phyloP scores from a whole-genome alignment of 2,797 vertebrate species.

The Leucoraja ocellata region DNA sequence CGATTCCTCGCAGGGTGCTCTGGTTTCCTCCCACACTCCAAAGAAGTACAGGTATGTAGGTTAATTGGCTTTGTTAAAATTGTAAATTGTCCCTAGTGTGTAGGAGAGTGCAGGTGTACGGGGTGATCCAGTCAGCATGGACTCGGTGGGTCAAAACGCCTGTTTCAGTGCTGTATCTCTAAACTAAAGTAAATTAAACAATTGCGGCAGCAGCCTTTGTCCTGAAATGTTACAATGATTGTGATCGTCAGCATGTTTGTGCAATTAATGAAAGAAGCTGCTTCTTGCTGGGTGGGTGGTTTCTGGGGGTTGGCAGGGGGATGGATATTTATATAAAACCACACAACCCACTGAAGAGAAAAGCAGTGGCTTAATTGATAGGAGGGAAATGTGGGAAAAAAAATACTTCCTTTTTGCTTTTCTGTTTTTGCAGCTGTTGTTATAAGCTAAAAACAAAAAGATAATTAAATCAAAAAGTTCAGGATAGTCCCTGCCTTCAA shows the following conservation, averaged over 20 bases:
- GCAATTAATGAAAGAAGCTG: constrained; percentile 25
- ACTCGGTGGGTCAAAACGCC: too few species aligned
- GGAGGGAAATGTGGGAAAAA: constrained; percentile 9
- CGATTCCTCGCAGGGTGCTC: too few species aligned
- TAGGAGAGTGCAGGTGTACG: too few species aligned
- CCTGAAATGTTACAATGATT: neutral
- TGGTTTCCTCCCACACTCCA: too few species aligned
- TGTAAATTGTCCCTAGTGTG: too few species aligned
- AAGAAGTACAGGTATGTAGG: too few species aligned
- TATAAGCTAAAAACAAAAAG: constrained; percentile 31
- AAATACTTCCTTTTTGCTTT: constrained; percentile 35
- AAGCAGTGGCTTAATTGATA: constrained; percentile 33
- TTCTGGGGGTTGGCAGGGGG: neutral
- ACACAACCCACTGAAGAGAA: neutral
- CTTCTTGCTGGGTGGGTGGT: neutral
- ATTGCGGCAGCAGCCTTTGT: neutral
- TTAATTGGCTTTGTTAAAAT: too few species aligned
- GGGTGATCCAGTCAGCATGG: too few species aligned
- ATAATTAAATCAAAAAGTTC: constrained; percentile 35
- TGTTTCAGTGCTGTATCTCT: too few species aligned
- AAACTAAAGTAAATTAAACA: too few species aligned
- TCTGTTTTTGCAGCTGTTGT: constrained; percentile 37
- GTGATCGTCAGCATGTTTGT: neutral
- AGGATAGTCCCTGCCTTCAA: constrained; percentile 17
- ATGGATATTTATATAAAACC: neutral